A percentile compares a stretch with the other conserved stretches of the same genome.
Conservation (phyloP, 1,140 invertebrate genomes). For the Drosophila parabipectinata region DNA sequence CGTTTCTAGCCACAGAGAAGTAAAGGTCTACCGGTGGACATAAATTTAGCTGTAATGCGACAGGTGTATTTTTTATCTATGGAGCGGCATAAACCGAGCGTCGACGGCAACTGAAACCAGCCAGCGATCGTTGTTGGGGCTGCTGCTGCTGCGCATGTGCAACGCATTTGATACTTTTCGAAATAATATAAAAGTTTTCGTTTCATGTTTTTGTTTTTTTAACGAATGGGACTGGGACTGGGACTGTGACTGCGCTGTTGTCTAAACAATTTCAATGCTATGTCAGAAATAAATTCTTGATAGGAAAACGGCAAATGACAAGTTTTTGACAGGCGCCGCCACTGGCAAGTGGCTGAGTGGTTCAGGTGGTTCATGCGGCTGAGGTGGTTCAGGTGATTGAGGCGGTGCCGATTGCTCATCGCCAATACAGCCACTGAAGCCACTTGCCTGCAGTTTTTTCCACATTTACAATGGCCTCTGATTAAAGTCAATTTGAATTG, state of each 20-base stretch:
- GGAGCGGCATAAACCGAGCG: constrained; percentile 71
- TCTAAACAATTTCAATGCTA: constrained; percentile 70
- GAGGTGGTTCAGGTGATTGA: constrained; percentile 6
- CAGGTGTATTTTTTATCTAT: constrained; percentile 83
- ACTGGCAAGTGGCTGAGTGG: constrained; percentile 22
- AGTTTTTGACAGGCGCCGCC: constrained; percentile 65
- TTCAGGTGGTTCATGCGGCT: constrained; percentile 25
- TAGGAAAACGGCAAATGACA: constrained; percentile 59
- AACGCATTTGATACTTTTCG: constrained; percentile 72
- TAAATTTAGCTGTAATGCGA: constrained; percentile 83
- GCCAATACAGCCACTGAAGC: constrained; percentile 32
- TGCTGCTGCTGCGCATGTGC: constrained; percentile 63
- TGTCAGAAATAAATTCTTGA: constrained; percentile 70
- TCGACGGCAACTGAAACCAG: constrained; percentile 28
- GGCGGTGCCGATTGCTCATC: constrained; percentile 54
- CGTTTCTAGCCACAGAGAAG: constrained; percentile 78
- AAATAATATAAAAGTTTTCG: constrained; percentile 64
- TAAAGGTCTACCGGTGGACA: constrained; percentile 83
- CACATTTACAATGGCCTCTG: constrained; percentile 58
- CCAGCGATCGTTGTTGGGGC: constrained; percentile 19
- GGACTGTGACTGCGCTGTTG: constrained; percentile 14
- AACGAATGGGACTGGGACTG: constrained; percentile 3
- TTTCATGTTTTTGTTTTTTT: constrained; percentile 15
- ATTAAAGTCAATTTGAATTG: constrained; percentile 55
- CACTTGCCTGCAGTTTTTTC: constrained; percentile 53